Evolutionary conservation across 2,797 vertebrate genomes (phyloP).

Genomic region (Anisognathus igniventris): DNA sequence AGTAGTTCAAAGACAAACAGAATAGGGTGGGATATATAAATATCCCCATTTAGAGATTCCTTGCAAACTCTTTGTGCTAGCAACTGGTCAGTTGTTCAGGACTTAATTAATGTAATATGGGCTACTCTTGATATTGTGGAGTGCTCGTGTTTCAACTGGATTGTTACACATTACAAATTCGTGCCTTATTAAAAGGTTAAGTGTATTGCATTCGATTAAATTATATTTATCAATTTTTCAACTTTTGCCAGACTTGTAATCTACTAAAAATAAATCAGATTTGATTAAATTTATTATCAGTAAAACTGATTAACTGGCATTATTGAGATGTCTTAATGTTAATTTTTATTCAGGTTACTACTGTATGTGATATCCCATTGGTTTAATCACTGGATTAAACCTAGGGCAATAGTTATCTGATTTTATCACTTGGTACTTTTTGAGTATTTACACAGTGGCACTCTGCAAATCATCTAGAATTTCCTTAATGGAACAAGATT

Average conservation of each 20-base stretch:
- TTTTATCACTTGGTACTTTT: constrained; percentile 21
- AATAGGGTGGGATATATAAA: not conserved
- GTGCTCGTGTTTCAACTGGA: not conserved
- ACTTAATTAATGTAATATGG: not conserved
- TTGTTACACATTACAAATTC: not conserved
- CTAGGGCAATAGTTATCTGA: not conserved
- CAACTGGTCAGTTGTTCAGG: not conserved
- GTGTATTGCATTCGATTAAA: not conserved
- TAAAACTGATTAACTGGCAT: not conserved
- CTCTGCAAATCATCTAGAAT: constrained; percentile 14
- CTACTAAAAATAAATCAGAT: not conserved
- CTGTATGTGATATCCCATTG: not conserved
- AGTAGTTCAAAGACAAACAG: not conserved
- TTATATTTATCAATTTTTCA: constrained; percentile 21
- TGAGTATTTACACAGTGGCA: constrained; percentile 31
- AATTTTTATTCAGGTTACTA: constrained; percentile 12
- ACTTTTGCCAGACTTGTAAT: not conserved
- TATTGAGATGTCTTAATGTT: not conserved
- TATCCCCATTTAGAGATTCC: not conserved
- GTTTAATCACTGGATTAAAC: constrained; percentile 46
- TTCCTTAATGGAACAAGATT: constrained; percentile 31
- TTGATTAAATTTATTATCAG: constrained; percentile 2
- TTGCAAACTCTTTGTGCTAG: not conserved
- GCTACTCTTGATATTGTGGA: not conserved
- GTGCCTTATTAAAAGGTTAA: not conserved